Conservation (phyloP, 2,888 invertebrate genomes). For the Artemia sp. region DNA sequence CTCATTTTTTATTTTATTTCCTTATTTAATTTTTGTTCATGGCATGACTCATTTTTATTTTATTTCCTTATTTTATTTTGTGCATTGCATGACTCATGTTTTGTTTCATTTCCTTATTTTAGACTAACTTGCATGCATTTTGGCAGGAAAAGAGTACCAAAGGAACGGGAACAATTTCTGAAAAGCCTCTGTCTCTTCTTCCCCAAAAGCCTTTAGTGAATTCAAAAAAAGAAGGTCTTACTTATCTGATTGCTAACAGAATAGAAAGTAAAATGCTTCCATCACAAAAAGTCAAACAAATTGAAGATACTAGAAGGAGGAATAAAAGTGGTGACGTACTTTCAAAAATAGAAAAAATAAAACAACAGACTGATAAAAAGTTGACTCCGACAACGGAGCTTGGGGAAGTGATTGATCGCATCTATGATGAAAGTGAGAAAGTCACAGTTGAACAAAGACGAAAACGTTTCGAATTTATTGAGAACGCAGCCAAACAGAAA, state of each 20-base stretch:
- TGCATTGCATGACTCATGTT: too few species aligned
- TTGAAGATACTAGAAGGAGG: slow-evolving; percentile 1
- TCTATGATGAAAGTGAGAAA: too few species aligned
- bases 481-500: too few species aligned
- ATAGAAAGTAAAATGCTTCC: slow-evolving; percentile 6
- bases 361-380: not conserved
- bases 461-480: too few species aligned
- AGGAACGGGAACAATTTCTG: not conserved
- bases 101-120: not conserved
- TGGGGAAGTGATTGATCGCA: too few species aligned
- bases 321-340: not conserved
- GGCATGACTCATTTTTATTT: too few species aligned
- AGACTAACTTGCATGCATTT: slow-evolving; percentile 4
- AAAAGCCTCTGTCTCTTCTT: not conserved
- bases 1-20: too few species aligned
- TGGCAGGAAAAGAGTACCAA: not conserved
- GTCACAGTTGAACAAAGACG: too few species aligned
- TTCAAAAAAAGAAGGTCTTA: slow-evolving; percentile 1
- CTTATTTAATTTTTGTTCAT: too few species aligned
- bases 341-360: slow-evolving; percentile 1
- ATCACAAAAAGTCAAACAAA: not conserved
- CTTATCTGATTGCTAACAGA: not conserved
- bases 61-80: too few species aligned
- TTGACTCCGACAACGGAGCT: too few species aligned
- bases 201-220: too few species aligned